Percentiles rank a stretch among this genome's conserved stretches.
Conservation (phyloP, 2,113 vertebrate species). For the Lanius collurio region DNA sequence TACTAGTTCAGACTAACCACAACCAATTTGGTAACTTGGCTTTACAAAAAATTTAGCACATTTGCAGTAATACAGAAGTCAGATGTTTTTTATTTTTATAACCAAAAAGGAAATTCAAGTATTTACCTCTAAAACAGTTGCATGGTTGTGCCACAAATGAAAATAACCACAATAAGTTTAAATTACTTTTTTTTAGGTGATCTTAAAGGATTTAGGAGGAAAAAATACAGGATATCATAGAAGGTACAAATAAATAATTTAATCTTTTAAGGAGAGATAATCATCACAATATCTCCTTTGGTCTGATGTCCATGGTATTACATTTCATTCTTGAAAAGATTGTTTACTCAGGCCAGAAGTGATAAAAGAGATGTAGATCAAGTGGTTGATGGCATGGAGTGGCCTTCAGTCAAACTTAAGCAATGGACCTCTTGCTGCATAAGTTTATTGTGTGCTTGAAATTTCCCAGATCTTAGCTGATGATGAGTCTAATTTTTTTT, state of each 20-base stretch:
- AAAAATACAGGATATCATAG: background rate
- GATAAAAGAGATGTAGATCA: background rate
- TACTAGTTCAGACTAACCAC: background rate
- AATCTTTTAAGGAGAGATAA: background rate
- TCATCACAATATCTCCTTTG: background rate
- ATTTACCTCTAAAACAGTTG: background rate
- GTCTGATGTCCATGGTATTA: background rate
- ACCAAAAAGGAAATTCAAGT: background rate
- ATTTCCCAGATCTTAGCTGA: background rate
- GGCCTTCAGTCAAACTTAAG: background rate
- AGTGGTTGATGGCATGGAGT: background rate
- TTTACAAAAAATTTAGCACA: background rate
- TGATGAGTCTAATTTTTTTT: background rate
- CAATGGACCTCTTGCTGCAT: background rate
- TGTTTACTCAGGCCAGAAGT: background rate
- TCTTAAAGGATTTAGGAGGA: background rate
- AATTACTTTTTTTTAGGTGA: background rate
- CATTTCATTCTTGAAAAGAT: background rate
- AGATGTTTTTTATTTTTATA: slow-evolving; percentile 1
- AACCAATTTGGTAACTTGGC: background rate
- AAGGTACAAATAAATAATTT: background rate
- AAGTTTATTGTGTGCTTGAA: background rate
- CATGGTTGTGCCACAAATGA: background rate
- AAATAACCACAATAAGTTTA: background rate
- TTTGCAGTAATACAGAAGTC: background rate